Base-by-base conservation (phyloP, 1,140 invertebrate genomes). In the Eufriesea mexicana region DNA sequence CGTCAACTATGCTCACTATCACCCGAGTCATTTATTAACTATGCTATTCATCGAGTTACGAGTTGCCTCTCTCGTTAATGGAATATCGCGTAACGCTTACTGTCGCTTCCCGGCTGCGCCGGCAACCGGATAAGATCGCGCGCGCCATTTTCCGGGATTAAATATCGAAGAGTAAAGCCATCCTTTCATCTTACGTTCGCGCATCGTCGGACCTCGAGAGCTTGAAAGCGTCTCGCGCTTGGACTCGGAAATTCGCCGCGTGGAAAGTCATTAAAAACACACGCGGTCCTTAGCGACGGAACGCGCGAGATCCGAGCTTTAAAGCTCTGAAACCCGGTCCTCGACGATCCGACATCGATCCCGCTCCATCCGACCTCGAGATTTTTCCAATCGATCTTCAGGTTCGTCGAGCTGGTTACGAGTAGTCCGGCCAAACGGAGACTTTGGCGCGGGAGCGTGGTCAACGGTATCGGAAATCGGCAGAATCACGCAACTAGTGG, bases 41-140 rank as follows among this genome's bases (percentile, higher is more conserved):
- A 49, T 42, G 77, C 55, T 79, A 79, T 79, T 79, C 77, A 79
- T 79, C 9, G 67, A 72, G 77, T 79, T 79, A 79, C 77, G 68
- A 72, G 77, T 79, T 72, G 49, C 61, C 62, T 55, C 42, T 70
- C 55, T 59, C 10, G 77, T 79, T 71, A 79, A 79, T 66, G 51
- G 64, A 78, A 78, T 55, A 79, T 79, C 67, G 51, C 12, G 25
- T 61, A 79, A 79, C 72, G 55, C 42, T 74, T 59, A 61, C 66
- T 47, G 66, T 57, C 68, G 75, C 61, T 8, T 72, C 16, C 45
- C 14, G 7, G 25, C 72, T 2, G 8, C 49, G 49, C 14, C 10
- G 12, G 14, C 35, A 20, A 5, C 10, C 14, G 9, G 35, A 49
- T 51, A 61, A 59, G 20, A 73, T 62, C 68, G 47, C 16, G 5